phyloP scores from a whole-genome alignment of 2,797 vertebrate species.

The Sphenodon punctatus region DNA sequence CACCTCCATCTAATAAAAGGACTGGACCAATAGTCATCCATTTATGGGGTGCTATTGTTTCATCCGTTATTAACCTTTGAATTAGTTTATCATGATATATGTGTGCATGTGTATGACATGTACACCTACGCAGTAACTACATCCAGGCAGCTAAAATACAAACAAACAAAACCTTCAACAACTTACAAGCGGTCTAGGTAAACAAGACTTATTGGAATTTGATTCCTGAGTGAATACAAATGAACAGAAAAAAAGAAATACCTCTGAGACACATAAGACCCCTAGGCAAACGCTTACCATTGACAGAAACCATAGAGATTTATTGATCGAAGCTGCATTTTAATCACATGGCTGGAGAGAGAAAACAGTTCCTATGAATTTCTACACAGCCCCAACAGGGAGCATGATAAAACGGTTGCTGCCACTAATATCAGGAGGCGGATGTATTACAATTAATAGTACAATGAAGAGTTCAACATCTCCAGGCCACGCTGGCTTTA shows the following conservation, averaged over 20 bases:
- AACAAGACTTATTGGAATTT: constrained; percentile 3
- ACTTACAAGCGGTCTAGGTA: neutral
- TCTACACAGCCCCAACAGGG: constrained; percentile 21
- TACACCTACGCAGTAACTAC: no score
- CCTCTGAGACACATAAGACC: constrained; percentile 1
- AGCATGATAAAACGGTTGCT: constrained; percentile 20
- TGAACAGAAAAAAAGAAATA: neutral
- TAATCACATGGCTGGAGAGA: constrained; percentile 36
- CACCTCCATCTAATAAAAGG: no score
- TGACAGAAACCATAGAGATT: neutral
- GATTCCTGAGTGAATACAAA: neutral
- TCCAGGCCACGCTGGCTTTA: constrained; percentile 55
- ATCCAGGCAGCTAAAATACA: no score
- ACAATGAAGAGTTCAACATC: constrained; percentile 49
- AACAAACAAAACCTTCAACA: no score
- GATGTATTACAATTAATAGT: constrained; percentile 12
- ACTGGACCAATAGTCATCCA: no score
- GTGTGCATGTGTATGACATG: no score
- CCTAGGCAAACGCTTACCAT: constrained; percentile 1
- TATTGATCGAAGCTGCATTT: constrained; percentile 46
- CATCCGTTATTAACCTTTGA: no score
- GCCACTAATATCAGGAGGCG: constrained; percentile 12
- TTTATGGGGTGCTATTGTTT: no score
- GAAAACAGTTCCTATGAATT: constrained; percentile 39
- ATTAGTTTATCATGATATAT: no score